A percentile compares a stretch with the other conserved stretches of the same genome.
phyloP scores from a whole-genome alignment of 1,140 invertebrate species.

The Lordiphosa collinella region DNA sequence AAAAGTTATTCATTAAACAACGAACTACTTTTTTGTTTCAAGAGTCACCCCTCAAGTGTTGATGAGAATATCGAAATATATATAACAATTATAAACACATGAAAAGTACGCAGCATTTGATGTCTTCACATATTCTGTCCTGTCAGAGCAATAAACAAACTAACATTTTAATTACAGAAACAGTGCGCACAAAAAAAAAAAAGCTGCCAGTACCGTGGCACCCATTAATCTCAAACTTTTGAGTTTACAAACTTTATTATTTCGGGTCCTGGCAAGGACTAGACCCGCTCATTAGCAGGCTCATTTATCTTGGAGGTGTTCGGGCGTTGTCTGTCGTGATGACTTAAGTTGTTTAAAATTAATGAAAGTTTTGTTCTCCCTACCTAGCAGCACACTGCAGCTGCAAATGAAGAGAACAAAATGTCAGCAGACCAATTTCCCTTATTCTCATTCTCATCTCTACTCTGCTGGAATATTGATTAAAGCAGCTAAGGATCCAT shows the following conservation, averaged over 20 bases:
- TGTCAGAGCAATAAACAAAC: conserved; percentile 4
- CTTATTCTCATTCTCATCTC: neutral
- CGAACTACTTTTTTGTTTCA: no score
- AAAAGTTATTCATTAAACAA: neutral
- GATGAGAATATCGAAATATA: no score
- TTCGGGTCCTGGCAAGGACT: neutral
- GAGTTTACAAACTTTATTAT: conserved; percentile 33
- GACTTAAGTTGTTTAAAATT: conserved; percentile 22
- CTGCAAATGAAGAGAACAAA: conserved; percentile 10
- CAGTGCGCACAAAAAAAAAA: conserved; percentile 4
- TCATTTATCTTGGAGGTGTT: conserved; percentile 39
- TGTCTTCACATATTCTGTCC: neutral
- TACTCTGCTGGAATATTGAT: neutral
- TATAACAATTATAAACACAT: no score
- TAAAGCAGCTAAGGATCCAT: neutral
- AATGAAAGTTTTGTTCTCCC: conserved; percentile 20
- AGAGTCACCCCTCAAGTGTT: no score
- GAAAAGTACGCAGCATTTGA: no score
- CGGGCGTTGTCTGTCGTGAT: conserved; percentile 1
- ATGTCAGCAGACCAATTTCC: neutral
- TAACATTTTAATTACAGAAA: conserved; percentile 37
- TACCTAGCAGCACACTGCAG: conserved; percentile 2
- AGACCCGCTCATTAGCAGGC: conserved; percentile 28
- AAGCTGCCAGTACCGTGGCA: conserved; percentile 1
- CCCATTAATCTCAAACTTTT: conserved; percentile 36